Conservation (phyloP, 2,113 vertebrate genomes). For the Morone saxatilis region DNA sequence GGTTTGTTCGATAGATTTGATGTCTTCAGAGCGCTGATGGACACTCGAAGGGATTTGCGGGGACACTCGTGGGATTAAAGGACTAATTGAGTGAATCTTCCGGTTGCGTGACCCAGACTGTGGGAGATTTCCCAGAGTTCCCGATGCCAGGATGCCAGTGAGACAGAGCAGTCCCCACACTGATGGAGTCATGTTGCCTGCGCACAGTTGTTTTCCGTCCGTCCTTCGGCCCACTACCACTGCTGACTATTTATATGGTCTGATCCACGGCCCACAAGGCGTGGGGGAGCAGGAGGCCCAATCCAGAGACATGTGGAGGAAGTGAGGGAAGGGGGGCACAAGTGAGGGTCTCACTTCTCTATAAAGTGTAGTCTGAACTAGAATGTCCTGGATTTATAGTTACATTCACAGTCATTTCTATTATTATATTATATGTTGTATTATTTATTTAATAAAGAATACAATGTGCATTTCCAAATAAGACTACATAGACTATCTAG, state of each 20-base stretch:
- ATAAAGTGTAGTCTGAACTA: not conserved
- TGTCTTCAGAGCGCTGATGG: not conserved
- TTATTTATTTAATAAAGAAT: not conserved
- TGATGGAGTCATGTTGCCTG: conserved; percentile 59
- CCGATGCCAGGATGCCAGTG: conserved; percentile 54
- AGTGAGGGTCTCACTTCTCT: not conserved
- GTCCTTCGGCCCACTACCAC: not conserved
- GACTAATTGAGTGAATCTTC: conserved; percentile 44
- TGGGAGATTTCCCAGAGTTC: conserved; percentile 59
- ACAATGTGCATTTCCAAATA: not conserved
- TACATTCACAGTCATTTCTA: not conserved
- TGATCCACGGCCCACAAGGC: conserved; percentile 31
- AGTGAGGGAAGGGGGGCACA: not conserved
- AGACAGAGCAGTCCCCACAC: conserved; percentile 55
- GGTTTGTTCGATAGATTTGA: not conserved
- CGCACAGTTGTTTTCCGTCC: not conserved
- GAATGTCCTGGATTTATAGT: not conserved
- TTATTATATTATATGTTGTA: not conserved
- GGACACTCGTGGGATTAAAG: conserved; percentile 23
- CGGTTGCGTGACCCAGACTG: conserved; percentile 58
- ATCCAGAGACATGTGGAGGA: conserved; percentile 21
- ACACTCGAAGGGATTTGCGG: conserved; percentile 21
- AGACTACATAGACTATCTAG: too few species aligned
- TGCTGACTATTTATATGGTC: conserved; percentile 55
- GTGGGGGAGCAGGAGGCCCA: conserved; percentile 50